These are phyloP conservation scores for Stenchaetothrips biformis DNA, from an alignment of 2,888 invertebrate genomes.

Conservation along the genomic window DNA sequence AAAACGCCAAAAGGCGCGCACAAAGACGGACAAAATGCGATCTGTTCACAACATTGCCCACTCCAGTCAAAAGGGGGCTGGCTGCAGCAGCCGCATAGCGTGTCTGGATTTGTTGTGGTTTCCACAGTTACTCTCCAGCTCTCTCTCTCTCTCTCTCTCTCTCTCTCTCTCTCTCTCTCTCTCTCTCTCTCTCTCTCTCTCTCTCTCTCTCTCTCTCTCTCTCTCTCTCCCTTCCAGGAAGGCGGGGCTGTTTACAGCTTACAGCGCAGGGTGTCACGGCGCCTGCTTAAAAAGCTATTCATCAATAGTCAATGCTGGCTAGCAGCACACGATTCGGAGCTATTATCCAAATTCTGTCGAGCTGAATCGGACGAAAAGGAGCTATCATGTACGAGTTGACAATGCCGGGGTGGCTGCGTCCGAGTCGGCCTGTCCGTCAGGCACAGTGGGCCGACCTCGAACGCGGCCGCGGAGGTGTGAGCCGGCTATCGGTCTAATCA, in stretches of 20 bases:
- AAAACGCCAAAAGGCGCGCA: neutral
- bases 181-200: too few relatives aligned
- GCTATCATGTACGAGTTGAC: slow-evolving; percentile 3
- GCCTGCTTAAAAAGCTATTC: slow-evolving; percentile 21
- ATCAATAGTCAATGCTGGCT: neutral
- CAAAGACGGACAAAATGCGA: slow-evolving; percentile 9
- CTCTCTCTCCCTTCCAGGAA: neutral
- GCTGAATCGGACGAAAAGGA: slow-evolving; percentile 4
- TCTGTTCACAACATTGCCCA: neutral
- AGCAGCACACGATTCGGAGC: neutral
- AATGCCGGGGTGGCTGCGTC: neutral
- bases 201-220: too few relatives aligned
- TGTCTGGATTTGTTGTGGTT: neutral
- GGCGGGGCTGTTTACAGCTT: neutral
- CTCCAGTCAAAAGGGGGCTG: neutral
- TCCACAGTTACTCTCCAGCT: neutral
- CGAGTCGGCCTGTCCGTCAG: neutral
- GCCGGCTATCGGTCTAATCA: neutral
- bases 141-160: too few relatives aligned
- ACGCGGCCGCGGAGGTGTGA: neutral
- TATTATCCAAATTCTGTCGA: slow-evolving; percentile 15
- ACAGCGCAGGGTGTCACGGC: neutral
- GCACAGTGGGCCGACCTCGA: neutral
- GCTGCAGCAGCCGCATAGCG: neutral
- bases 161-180: too few relatives aligned